These are phyloP conservation scores for Laticauda colubrina DNA, from an alignment of 2,113 vertebrate species.

Conservation along the genomic window DNA sequence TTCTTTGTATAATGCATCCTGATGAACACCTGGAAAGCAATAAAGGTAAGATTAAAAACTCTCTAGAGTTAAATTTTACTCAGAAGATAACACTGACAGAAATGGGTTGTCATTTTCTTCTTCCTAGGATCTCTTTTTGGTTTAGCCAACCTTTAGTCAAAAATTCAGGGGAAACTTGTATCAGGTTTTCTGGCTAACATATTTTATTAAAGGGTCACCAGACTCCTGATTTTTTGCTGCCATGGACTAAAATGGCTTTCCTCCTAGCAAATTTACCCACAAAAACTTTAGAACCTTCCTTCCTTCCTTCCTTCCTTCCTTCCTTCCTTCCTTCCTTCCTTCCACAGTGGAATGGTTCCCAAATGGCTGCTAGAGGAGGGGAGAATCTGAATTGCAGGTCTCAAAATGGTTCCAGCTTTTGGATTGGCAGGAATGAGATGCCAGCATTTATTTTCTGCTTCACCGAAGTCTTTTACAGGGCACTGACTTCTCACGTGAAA, in stretches of 20 bases:
- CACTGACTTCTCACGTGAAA: slow-evolving; percentile 27
- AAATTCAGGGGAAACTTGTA: neutral
- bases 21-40: neutral
- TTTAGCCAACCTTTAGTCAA: neutral
- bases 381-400: neutral
- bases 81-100: neutral
- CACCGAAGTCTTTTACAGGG: no score
- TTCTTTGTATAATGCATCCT: neutral
- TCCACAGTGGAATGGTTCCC: neutral
- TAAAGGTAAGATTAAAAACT: neutral
- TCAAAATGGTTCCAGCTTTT: slow-evolving; percentile 39
- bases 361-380: neutral
- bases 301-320: no score
- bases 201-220: neutral
- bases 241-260: neutral
- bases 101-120: neutral
- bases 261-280: neutral
- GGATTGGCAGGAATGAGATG: slow-evolving; percentile 44
- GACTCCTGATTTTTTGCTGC: neutral
- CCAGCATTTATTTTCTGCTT: slow-evolving; percentile 30
- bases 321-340: neutral
- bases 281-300: neutral
- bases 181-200: neutral
- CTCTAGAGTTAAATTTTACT: neutral
- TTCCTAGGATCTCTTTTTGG: neutral